phyloP scores from a whole-genome alignment of 2,797 vertebrate species.

The Melanotaenia trifasciata region DNA sequence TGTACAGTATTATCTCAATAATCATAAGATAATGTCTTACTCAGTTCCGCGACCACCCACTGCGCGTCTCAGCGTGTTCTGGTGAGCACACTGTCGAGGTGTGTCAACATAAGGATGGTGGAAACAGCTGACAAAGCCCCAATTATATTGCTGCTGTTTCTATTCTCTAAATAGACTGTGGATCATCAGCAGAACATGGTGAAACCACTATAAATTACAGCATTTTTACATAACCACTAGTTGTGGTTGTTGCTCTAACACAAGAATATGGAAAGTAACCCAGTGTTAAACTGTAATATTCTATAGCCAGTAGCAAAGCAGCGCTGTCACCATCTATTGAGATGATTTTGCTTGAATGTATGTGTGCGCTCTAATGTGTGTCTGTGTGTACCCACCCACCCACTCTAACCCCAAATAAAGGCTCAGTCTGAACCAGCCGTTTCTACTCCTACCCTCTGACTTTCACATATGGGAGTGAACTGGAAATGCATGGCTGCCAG shows the following conservation, averaged over 20 bases:
- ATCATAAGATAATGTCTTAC: conserved; percentile 83
- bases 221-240: conserved; percentile 79
- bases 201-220: conserved; percentile 78
- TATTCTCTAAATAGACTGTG: conserved; percentile 81
- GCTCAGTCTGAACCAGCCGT: conserved; percentile 70
- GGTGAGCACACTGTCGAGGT: conserved; percentile 72
- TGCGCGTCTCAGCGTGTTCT: conserved; percentile 61
- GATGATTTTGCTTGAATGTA: conserved; percentile 63
- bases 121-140: conserved; percentile 82
- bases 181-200: conserved; percentile 80
- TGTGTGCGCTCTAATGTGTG: conserved; percentile 23
- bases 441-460: conserved; percentile 73
- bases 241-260: conserved; percentile 74
- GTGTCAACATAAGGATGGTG: conserved; percentile 76
- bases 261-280: conserved; percentile 80
- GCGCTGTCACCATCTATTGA: conserved; percentile 76
- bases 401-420: conserved; percentile 73
- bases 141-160: conserved; percentile 80
- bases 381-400: conserved; percentile 56
- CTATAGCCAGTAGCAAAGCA: conserved; percentile 71
- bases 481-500: conserved; percentile 73
- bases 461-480: conserved; percentile 80
- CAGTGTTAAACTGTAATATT: conserved; percentile 80
- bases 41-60: conserved; percentile 81
- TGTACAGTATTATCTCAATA: conserved; percentile 82